A percentile compares a stretch with the other conserved stretches of the same genome.
Conservation (phyloP, 2,888 invertebrate species). For the Lacanobia oleracea region DNA sequence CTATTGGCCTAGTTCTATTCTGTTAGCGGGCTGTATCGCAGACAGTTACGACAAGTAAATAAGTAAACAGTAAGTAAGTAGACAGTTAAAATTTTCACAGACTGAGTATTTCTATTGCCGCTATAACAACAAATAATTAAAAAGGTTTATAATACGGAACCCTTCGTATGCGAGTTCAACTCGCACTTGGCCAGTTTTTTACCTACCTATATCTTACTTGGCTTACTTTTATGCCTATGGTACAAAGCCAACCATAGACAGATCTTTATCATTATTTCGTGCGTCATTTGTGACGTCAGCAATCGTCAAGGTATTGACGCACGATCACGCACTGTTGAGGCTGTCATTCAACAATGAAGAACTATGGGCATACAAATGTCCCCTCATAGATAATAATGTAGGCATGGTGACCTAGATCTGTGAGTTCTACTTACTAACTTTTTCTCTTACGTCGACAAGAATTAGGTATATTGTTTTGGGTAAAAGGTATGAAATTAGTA, state of each 20-base stretch:
- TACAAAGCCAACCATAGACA: background rate
- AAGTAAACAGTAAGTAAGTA: too few relatives aligned
- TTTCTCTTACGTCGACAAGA: background rate
- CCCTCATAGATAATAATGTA: background rate
- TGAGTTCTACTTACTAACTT: background rate
- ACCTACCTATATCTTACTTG: background rate
- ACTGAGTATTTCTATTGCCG: too few relatives aligned
- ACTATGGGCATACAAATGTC: background rate
- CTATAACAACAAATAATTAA: too few relatives aligned
- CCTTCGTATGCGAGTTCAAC: too few relatives aligned
- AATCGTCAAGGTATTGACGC: conserved; percentile 28
- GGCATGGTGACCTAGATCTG: background rate
- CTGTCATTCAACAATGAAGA: background rate
- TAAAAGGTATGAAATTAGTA: too few relatives aligned
- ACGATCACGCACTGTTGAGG: conserved; percentile 7
- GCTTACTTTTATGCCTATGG: background rate
- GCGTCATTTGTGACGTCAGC: conserved; percentile 35
- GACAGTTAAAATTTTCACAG: too few relatives aligned
- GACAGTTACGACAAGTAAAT: too few relatives aligned
- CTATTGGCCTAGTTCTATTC: too few relatives aligned
- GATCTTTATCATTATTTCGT: conserved; percentile 7
- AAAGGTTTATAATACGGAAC: too few relatives aligned
- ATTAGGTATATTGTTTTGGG: background rate
- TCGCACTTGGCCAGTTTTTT: too few relatives aligned
- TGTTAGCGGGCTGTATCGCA: too few relatives aligned